Evolutionary conservation across 2,113 vertebrate genomes (phyloP).

Genomic region (Cranoglanis bouderius): DNA sequence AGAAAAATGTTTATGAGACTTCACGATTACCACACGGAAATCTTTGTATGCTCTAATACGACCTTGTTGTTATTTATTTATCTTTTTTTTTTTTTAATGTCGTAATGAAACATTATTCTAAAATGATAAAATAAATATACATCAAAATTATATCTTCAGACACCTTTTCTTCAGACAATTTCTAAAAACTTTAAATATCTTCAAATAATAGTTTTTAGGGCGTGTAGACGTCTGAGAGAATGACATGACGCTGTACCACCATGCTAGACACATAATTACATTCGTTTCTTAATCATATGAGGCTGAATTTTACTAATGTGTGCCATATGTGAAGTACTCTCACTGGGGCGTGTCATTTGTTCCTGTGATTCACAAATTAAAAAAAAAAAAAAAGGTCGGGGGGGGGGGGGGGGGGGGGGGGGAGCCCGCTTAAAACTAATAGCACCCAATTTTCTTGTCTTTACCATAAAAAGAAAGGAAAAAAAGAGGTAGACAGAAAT

Average conservation of each 20-base stretch:
- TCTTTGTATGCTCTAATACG: neutral
- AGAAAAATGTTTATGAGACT: neutral
- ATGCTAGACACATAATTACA: constrained; percentile 73
- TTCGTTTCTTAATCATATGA: constrained; percentile 76
- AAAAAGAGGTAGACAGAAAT: constrained; percentile 21
- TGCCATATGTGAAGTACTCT: constrained; percentile 72
- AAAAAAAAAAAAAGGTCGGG: neutral
- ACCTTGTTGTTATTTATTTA: neutral
- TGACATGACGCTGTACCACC: constrained; percentile 51
- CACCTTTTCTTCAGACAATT: neutral
- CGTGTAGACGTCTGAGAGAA: constrained; percentile 30
- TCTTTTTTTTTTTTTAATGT: neutral
- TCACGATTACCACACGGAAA: neutral
- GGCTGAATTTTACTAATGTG: constrained; percentile 70
- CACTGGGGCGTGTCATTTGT: constrained; percentile 68
- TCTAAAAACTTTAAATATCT: neutral
- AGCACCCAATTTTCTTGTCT: constrained; percentile 76
- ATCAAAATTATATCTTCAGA: neutral
- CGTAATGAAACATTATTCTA: neutral
- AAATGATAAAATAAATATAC: constrained; percentile 51
- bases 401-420: constrained; percentile 11
- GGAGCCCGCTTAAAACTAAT: constrained; percentile 71
- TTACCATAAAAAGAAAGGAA: constrained; percentile 7
- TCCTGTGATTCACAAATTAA: constrained; percentile 64
- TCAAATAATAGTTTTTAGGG: constrained; percentile 49